Evolutionary conservation across 2,888 invertebrate genomes (phyloP), one percentile per base, ranked within the genome.

Genomic region (Phengaris arion): DNA sequence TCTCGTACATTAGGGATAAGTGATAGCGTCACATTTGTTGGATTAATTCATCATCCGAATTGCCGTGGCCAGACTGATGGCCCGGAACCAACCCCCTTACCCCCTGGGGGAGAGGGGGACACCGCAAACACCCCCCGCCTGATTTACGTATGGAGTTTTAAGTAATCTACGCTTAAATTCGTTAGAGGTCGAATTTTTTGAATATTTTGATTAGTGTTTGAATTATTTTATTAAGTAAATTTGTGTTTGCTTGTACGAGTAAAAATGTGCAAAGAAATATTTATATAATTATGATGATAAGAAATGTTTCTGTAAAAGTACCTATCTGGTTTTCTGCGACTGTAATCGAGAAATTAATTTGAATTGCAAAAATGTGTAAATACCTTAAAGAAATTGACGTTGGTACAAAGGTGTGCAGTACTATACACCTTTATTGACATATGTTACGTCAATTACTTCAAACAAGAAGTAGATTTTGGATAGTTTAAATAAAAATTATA

Each of bases 11-110:
- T 93, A 93, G 91, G 89, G 93, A 93, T 92, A 93, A 93, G 93
- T 93, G 93, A 93, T 93, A 91, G 88, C 93, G 93, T 92, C 93
- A 93, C 93, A 93, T 93, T 93, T 93, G 93, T 90, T 91, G 91
- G 93, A 93, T 93, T 93, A 93, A 93, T 93, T 93, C 93, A 93
- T 93, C 93, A 93, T 93, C 93, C 87, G 92, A 92, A 94, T 93
- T 93, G 94, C 94, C 93, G 91, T 91, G 93, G 92, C 93, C 92
- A 93, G 91, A 91, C 92, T 93, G 93, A 93, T 93, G 93, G 92
- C 84, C 89, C 89, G 90, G 89, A 91, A 90, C 87, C 89, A 80
- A 81, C 78, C 79, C 79, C 6, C 13, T 35, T 35, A 5, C 64
- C 64, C 64, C 64, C 6, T 0, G 64, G 35, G 64, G 10, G 59